Conservation (phyloP, 1,140 invertebrate genomes). For the Ceratina japonica region DNA sequence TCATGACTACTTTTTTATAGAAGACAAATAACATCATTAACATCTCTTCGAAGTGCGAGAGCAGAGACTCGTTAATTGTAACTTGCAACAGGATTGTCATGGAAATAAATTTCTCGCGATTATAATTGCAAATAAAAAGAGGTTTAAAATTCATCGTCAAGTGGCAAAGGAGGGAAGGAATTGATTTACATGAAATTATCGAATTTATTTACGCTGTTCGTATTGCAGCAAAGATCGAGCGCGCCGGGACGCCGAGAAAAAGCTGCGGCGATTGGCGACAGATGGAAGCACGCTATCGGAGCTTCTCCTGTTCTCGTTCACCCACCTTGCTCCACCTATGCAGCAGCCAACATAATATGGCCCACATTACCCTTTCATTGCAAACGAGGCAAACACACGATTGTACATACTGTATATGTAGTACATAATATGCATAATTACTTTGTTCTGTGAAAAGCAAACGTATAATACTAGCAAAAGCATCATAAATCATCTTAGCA, state of each 20-base stretch:
- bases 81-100: neutral
- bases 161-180: neutral
- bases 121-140: neutral
- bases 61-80: neutral
- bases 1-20: neutral
- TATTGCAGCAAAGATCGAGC: conserved; percentile 5
- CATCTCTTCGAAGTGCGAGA: neutral
- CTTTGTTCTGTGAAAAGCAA: too few species aligned
- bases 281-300: conserved; percentile 66
- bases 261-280: conserved; percentile 49
- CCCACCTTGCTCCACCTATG: conserved; percentile 14
- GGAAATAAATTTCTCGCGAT: neutral
- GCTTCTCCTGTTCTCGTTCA: conserved; percentile 22
- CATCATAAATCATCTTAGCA: too few species aligned
- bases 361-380: neutral
- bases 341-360: neutral
- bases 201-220: neutral
- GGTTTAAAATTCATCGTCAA: neutral
- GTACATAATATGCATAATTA: too few species aligned
- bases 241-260: conserved; percentile 38
- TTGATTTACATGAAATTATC: neutral
- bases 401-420: too few species aligned
- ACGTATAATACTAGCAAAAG: too few species aligned
- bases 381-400: neutral
- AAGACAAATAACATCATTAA: too few species aligned